A percentile compares a stretch with the other conserved stretches of the same genome.
Conservation (phyloP, 2,113 vertebrate genomes). For the Oryzias javanicus region DNA sequence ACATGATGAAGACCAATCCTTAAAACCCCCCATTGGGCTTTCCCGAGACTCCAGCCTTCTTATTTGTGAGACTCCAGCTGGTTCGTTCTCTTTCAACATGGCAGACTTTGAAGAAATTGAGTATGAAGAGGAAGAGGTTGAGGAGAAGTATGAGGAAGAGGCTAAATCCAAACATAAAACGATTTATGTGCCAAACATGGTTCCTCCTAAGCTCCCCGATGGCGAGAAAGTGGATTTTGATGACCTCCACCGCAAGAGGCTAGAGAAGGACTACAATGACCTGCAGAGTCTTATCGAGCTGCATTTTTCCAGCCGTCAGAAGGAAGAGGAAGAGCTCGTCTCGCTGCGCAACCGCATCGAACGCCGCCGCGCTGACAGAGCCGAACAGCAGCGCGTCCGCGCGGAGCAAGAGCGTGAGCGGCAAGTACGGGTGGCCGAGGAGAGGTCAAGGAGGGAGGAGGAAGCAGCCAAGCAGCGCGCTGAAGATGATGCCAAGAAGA, state of each 20-base stretch:
- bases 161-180: constrained; percentile 82
- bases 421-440: constrained; percentile 85
- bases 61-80: constrained; percentile 25
- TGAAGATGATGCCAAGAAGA: constrained; percentile 92
- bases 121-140: constrained; percentile 25
- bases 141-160: constrained; percentile 49
- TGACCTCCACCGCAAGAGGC: constrained; percentile 92
- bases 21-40: constrained; percentile 51
- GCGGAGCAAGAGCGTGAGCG: constrained; percentile 87
- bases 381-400: constrained; percentile 90
- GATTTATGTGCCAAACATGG: constrained; percentile 85
- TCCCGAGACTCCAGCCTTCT: constrained; percentile 16
- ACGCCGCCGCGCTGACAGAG: constrained; percentile 84
- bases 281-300: constrained; percentile 89
- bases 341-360: constrained; percentile 90
- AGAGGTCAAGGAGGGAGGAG: constrained; percentile 87
- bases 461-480: constrained; percentile 86
- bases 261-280: constrained; percentile 94
- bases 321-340: constrained; percentile 93
- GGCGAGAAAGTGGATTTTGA: constrained; percentile 97
- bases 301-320: constrained; percentile 93
- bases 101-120: constrained; percentile 70
- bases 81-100: constrained; percentile 61
- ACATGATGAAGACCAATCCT: constrained; percentile 59
- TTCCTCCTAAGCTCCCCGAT: constrained; percentile 92